Evolutionary conservation across 1,140 invertebrate genomes (phyloP).

Genomic region (Bombus fervidus): DNA sequence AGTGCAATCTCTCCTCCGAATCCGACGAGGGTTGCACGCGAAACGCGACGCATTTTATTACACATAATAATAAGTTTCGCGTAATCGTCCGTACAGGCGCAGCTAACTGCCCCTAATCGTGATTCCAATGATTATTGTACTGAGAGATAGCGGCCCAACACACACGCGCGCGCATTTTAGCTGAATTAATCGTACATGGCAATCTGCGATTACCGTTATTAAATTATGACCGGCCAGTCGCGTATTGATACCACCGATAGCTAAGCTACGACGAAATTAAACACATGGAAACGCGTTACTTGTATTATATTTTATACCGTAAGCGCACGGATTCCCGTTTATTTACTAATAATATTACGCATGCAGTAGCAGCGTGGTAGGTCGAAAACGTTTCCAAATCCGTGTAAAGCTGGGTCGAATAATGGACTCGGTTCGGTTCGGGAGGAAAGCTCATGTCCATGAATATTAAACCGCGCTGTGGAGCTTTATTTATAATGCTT

Average conservation of each 20-base stretch:
- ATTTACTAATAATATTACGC: not conserved
- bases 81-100: constrained; percentile 27
- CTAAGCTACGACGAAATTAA: constrained; percentile 1
- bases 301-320: not conserved
- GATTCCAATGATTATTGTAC: constrained; percentile 57
- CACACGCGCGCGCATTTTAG: constrained; percentile 35
- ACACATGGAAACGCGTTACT: constrained; percentile 8
- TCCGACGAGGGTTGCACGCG: not conserved
- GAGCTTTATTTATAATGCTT: constrained; percentile 4
- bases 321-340: not conserved
- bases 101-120: constrained; percentile 48
- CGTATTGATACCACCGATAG: constrained; percentile 31
- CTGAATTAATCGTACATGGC: constrained; percentile 53
- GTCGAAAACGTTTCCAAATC: not conserved
- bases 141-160: constrained; percentile 41
- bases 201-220: constrained; percentile 38
- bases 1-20: too few relatives aligned
- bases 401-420: not conserved
- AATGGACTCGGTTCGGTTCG: not conserved
- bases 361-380: too few relatives aligned
- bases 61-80: constrained; percentile 32
- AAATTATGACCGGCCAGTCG: constrained; percentile 30
- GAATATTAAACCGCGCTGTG: not conserved
- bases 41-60: constrained; percentile 12
- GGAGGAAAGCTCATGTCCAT: not conserved